Evolutionary conservation across 2,888 invertebrate species (phyloP).

Genomic region (Altica lythri): DNA sequence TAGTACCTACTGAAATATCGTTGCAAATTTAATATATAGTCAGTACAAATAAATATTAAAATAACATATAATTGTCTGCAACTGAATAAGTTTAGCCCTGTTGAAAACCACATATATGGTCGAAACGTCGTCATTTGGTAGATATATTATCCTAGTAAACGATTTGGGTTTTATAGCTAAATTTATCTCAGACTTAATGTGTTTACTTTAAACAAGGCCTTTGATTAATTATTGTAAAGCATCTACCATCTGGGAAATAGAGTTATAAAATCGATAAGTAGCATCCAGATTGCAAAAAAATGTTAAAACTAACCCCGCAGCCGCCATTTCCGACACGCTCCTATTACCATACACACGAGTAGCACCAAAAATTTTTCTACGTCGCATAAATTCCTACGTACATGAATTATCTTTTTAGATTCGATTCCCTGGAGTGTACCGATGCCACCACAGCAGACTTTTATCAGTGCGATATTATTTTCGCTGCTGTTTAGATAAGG

Average conservation of each 20-base stretch:
- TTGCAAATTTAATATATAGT: too few species aligned
- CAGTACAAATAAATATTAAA: too few species aligned
- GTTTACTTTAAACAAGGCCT: too few species aligned
- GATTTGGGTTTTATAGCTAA: too few species aligned
- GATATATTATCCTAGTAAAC: too few species aligned
- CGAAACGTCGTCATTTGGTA: too few species aligned
- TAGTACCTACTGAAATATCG: too few species aligned
- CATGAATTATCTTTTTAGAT: slow-evolving; percentile 28
- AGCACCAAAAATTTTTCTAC: slow-evolving; percentile 6
- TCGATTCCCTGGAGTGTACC: slow-evolving; percentile 49
- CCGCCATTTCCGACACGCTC: slow-evolving; percentile 7
- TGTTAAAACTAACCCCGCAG: slow-evolving; percentile 17
- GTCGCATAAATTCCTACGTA: slow-evolving; percentile 28
- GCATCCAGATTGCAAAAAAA: slow-evolving; percentile 17
- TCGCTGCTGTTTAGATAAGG: slow-evolving; percentile 60
- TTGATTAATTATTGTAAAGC: too few species aligned
- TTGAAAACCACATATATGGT: too few species aligned
- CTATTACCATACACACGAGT: slow-evolving; percentile 14
- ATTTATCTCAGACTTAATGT: too few species aligned
- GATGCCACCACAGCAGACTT: slow-evolving; percentile 52
- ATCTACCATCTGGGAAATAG: background rate
- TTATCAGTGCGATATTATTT: slow-evolving; percentile 60
- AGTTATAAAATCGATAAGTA: slow-evolving; percentile 12
- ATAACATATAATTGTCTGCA: too few species aligned
- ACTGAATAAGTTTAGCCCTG: too few species aligned